Base-by-base conservation (phyloP, 2,888 invertebrate genomes). In the Lepidocyrtinus sp. region DNA sequence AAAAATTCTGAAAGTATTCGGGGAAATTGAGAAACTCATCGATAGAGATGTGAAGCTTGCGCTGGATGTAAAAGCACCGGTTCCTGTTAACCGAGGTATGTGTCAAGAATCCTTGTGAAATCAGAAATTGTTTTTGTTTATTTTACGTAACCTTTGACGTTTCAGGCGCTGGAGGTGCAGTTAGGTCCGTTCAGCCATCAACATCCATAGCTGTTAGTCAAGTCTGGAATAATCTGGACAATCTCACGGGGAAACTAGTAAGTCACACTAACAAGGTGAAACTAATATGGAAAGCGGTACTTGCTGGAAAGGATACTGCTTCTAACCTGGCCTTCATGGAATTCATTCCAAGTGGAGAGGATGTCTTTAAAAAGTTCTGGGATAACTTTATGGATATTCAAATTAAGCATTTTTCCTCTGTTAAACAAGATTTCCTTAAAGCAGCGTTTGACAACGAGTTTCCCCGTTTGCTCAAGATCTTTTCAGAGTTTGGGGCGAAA, bases 391-490 rank as follows among this genome's bases (percentile, higher is more conserved):
- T 84, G 74, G 83, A 82, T 27, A 76, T 82, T 74, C 75, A 84
- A 26, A 79, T 78, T 63, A 79, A 82, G 24, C 80, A 82, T 68
- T 84, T 82, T 22, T 81, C 72, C n/a, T 25, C 85, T 83, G 64
- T 81, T 88, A 90, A 89, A 22, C 90, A 91, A 0, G 89, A 90
- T 25, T 90, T 90, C 85, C 91, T 96, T 61, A 94, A 93, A 87
- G 95, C 96, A 89, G 93, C 95, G 75, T 91, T 96, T 75, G 96
- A 96, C 89, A 94, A 94, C 75, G 96, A 96, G 88, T 96, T 93
- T 88, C 96, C 96, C 2, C 95, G 94, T 88, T 90, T 96, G 50
- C 89, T 96, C n/a, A 93, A 94, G 87, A 91, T 94, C 85, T 95
- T 94, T 88, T 92, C 93, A 25, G 27, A 67, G 5, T 15, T 86